phyloP scores from a whole-genome alignment of 2,797 vertebrate genomes.

The Sebastes hopkinsi region DNA sequence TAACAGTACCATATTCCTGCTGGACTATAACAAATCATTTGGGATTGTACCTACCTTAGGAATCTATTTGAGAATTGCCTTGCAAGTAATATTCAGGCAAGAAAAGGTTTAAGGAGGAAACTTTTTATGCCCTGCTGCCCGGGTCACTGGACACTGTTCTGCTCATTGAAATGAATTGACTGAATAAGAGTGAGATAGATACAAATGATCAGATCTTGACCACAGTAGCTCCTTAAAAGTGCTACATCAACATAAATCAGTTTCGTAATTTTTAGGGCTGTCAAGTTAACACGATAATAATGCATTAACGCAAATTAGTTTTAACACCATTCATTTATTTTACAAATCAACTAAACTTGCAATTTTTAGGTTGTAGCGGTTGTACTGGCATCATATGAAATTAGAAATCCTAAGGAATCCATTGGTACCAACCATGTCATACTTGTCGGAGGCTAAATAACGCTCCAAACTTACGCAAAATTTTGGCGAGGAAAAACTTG shows the following conservation, averaged over 20 bases:
- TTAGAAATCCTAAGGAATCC: too few relatives aligned
- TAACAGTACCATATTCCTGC: not conserved
- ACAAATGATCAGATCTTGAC: not conserved
- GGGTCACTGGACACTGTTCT: not conserved
- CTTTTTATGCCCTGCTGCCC: not conserved
- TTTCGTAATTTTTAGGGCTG: too few relatives aligned
- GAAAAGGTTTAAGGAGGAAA: not conserved
- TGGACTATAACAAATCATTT: not conserved
- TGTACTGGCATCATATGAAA: too few relatives aligned
- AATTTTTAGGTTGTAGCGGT: too few relatives aligned
- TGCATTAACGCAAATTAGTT: too few relatives aligned
- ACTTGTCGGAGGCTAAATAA: too few relatives aligned
- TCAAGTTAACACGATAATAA: too few relatives aligned
- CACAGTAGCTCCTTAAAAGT: not conserved
- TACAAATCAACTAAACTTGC: accelerated
- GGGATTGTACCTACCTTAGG: not conserved
- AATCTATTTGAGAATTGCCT: not conserved
- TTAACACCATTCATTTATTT: too few relatives aligned
- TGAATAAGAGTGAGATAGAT: not conserved
- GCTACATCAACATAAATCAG: not conserved
- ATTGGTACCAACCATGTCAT: too few relatives aligned
- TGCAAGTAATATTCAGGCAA: not conserved
- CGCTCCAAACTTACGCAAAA: accelerated
- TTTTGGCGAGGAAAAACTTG: too few relatives aligned
- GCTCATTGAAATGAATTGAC: not conserved